Evolutionary conservation across 2,888 invertebrate species (phyloP).

Genomic region (Anodontia alba): DNA sequence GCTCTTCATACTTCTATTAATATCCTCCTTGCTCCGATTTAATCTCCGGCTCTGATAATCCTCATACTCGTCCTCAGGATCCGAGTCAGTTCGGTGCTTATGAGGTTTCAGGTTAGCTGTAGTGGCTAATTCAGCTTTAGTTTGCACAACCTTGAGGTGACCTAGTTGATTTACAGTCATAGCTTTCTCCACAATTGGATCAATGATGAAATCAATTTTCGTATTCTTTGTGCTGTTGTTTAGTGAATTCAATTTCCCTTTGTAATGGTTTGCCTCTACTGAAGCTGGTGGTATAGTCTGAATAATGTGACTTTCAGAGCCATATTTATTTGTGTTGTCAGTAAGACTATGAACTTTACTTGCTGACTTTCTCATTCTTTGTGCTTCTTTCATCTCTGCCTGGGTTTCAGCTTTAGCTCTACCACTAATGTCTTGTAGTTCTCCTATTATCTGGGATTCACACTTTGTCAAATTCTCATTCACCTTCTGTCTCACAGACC

Average conservation of each 20-base stretch:
- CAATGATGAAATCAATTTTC: slow-evolving; percentile 54
- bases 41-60: slow-evolving; percentile 2
- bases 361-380: slow-evolving; percentile 56
- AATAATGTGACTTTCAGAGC: slow-evolving; percentile 60
- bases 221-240: slow-evolving; percentile 49
- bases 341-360: slow-evolving; percentile 50
- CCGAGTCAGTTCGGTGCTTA: slow-evolving; percentile 34
- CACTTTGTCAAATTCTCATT: slow-evolving; percentile 62
- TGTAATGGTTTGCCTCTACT: slow-evolving; percentile 41
- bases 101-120: background rate
- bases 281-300: slow-evolving; percentile 50
- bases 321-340: slow-evolving; percentile 45
- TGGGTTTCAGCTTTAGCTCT: slow-evolving; percentile 55
- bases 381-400: slow-evolving; percentile 55
- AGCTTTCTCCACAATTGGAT: slow-evolving; percentile 46
- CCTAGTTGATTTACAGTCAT: slow-evolving; percentile 57
- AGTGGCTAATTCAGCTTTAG: slow-evolving; percentile 33
- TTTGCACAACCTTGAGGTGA: slow-evolving; percentile 45
- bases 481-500: slow-evolving; percentile 52
- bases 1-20: background rate
- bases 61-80: slow-evolving; percentile 51
- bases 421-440: slow-evolving; percentile 47
- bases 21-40: background rate
- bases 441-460: slow-evolving; percentile 53
- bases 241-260: slow-evolving; percentile 46